Conservation (phyloP, 2,797 vertebrate species). For the Oreochromis grahami region DNA sequence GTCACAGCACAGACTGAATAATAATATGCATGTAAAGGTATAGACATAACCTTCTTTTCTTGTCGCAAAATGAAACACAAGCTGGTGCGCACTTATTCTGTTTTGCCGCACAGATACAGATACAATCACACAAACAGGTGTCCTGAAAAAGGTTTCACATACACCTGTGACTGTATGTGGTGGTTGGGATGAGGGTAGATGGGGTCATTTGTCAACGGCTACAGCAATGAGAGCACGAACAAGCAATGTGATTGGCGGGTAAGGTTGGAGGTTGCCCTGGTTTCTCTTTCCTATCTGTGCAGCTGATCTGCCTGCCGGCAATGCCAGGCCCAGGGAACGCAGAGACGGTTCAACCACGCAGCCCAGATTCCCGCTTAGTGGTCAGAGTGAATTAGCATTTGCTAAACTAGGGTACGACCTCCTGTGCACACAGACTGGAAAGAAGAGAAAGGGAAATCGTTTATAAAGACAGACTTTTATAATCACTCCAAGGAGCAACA, state of each 20-base stretch:
- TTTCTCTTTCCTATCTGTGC: conserved; percentile 64
- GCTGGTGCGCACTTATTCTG: conserved; percentile 10
- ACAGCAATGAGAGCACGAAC: conserved; percentile 13
- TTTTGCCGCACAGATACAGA: not conserved
- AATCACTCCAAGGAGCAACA: conserved; percentile 14
- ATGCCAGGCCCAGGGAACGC: conserved; percentile 57
- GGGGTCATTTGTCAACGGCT: conserved; percentile 57
- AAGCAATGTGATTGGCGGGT: conserved; percentile 52
- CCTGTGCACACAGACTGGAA: conserved; percentile 23
- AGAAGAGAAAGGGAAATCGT: conserved; percentile 2
- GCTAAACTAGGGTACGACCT: conserved; percentile 54
- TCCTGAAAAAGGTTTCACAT: conserved; percentile 14
- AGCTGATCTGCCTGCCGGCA: conserved; percentile 65
- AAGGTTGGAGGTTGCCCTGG: conserved; percentile 62
- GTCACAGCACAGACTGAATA: not conserved
- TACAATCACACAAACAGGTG: conserved; percentile 32
- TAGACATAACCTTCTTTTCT: not conserved
- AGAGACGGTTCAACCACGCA: conserved; percentile 62
- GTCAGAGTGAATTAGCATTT: conserved; percentile 72
- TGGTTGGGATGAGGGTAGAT: conserved; percentile 23
- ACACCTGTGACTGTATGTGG: conserved; percentile 52
- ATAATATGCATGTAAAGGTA: not conserved
- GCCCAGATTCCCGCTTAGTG: conserved; percentile 59
- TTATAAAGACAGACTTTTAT: conserved; percentile 27
- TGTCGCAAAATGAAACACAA: not conserved